phyloP scores from a whole-genome alignment of 2,113 vertebrate genomes.

The Progne subis region DNA sequence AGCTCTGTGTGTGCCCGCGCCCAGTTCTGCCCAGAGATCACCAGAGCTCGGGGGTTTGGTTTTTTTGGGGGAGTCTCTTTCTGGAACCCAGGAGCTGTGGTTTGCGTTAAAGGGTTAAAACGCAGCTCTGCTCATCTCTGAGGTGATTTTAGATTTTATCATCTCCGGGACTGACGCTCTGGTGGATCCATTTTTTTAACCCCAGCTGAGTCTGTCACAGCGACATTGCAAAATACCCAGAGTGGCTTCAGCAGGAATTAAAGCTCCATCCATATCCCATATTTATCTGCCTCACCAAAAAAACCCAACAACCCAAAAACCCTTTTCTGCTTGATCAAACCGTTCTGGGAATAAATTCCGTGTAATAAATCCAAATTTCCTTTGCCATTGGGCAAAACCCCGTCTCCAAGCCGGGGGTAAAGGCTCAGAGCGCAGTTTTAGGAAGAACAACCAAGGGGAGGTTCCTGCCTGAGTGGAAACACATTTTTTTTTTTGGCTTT shows the following conservation, averaged over 20 bases:
- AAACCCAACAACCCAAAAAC: background rate
- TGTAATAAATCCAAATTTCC: background rate
- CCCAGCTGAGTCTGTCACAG: background rate
- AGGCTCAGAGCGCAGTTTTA: background rate
- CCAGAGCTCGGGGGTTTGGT: background rate
- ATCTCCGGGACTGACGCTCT: accelerated
- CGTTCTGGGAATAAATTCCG: background rate
- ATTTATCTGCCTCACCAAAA: background rate
- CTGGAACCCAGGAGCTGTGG: background rate
- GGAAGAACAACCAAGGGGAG: background rate
- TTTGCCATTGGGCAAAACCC: background rate
- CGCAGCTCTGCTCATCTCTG: background rate
- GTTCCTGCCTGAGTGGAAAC: background rate
- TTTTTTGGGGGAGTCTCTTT: no score
- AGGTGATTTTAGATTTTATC: accelerated
- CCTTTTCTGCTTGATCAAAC: background rate
- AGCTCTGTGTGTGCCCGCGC: no score
- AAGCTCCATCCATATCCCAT: background rate
- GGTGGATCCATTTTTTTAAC: background rate
- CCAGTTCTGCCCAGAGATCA: no score
- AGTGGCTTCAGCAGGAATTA: background rate
- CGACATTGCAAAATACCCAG: accelerated
- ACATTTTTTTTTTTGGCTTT: background rate
- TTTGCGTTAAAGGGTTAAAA: background rate
- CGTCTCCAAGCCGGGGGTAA: accelerated